Conservation (phyloP, 1,140 invertebrate species). For the Doryteuthis pealeii region DNA sequence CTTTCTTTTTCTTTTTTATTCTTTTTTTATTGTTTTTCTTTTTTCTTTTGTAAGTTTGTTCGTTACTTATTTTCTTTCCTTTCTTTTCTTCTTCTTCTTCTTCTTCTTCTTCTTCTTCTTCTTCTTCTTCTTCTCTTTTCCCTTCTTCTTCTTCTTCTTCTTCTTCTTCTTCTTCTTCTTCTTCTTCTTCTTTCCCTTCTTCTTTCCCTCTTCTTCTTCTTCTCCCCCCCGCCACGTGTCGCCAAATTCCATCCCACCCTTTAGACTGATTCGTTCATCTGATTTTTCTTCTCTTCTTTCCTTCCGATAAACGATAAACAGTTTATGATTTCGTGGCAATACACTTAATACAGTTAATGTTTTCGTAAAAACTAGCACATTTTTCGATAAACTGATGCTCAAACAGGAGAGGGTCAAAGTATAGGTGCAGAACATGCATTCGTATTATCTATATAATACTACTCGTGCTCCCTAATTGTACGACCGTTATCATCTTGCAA, state of each 20-base stretch:
- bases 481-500: too few species aligned
- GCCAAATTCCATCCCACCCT: neutral
- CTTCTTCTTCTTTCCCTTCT: neutral
- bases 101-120: slow-evolving; percentile 6
- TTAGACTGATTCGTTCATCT: neutral
- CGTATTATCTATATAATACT: too few species aligned
- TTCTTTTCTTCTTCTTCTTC: slow-evolving; percentile 14
- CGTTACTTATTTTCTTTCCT: slow-evolving; percentile 26
- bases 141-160: slow-evolving; percentile 6
- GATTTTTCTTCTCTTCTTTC: slow-evolving; percentile 4
- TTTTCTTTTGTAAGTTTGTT: too few species aligned
- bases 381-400: too few species aligned
- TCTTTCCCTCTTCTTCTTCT: slow-evolving; percentile 15
- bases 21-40: too few species aligned
- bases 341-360: neutral
- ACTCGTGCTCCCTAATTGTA: too few species aligned
- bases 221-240: neutral
- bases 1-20: too few species aligned
- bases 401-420: too few species aligned
- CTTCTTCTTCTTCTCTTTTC: neutral
- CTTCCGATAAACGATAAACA: slow-evolving; percentile 1
- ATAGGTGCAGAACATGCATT: too few species aligned
- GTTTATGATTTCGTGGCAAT: slow-evolving; percentile 12
- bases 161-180: neutral
- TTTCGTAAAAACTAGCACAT: too few species aligned